phyloP scores from a whole-genome alignment of 2,113 vertebrate genomes.

The Morone chrysops region DNA sequence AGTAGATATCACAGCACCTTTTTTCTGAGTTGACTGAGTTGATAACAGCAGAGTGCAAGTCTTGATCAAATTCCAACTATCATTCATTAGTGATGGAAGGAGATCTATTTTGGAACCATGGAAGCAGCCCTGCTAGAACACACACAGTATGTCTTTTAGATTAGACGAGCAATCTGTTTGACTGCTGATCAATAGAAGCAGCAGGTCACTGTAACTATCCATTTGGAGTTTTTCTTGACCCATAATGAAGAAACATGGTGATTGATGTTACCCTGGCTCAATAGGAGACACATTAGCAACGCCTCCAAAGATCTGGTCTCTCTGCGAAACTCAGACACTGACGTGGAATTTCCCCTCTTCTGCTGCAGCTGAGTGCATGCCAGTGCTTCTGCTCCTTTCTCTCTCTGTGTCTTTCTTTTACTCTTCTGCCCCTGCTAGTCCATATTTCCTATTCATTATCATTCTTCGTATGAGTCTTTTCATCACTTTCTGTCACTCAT shows the following conservation, averaged over 20 bases:
- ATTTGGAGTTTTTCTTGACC: constrained; percentile 43
- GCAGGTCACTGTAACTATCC: constrained; percentile 30
- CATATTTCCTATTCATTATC: constrained; percentile 27
- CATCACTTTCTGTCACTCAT: constrained; percentile 3
- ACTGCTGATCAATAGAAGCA: constrained; percentile 28
- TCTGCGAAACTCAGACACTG: constrained; percentile 65
- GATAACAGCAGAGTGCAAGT: constrained; percentile 7
- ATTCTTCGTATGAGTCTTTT: constrained; percentile 21
- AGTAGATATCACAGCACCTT: neutral
- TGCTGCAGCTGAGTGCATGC: constrained; percentile 45
- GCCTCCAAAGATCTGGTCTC: constrained; percentile 55
- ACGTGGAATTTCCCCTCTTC: constrained; percentile 76
- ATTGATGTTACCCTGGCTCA: constrained; percentile 48
- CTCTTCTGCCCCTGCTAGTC: neutral
- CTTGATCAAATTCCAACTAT: constrained; percentile 35
- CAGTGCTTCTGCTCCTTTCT: constrained; percentile 44
- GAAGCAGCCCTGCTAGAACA: constrained; percentile 8
- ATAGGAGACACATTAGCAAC: constrained; percentile 49
- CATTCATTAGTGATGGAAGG: constrained; percentile 34
- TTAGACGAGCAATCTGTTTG: constrained; percentile 27
- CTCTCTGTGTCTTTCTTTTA: constrained; percentile 12
- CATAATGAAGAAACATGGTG: constrained; percentile 39
- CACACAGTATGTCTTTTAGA: constrained; percentile 13
- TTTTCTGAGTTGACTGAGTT: constrained; percentile 1
- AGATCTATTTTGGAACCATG: constrained; percentile 29